Conservation (phyloP, 2,113 vertebrate species). For the Peromyscus polionotus region DNA sequence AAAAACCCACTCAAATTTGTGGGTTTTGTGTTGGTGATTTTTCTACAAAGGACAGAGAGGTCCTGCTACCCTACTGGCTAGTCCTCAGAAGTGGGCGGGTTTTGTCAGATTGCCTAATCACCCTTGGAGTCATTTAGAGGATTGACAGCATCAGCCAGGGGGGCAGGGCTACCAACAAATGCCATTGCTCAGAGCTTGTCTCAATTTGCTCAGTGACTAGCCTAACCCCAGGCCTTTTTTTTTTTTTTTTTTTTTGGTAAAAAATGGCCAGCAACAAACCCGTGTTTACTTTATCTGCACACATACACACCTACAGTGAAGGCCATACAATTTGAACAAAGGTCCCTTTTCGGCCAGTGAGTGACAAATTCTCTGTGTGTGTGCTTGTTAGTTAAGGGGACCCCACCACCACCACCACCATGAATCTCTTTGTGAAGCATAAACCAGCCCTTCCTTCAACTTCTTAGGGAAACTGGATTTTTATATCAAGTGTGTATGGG, state of each 20-base stretch:
- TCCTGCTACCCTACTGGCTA: neutral
- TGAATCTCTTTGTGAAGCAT: constrained; percentile 62
- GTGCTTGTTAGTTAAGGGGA: constrained; percentile 53
- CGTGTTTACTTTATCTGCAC: neutral
- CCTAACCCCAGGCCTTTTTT: fast-evolving
- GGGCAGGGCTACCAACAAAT: neutral
- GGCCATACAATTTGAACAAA: neutral
- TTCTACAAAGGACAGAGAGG: constrained; percentile 20
- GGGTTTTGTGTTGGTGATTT: neutral
- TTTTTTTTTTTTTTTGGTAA: neutral
- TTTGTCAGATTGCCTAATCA: neutral
- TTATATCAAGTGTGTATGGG: neutral
- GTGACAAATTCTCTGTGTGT: neutral
- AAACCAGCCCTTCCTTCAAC: constrained; percentile 27
- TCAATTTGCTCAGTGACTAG: neutral
- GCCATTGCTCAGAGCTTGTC: neutral
- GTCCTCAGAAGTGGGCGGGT: neutral
- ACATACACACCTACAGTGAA: neutral
- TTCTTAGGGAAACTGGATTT: constrained; percentile 49
- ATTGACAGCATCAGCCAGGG: neutral
- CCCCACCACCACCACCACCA: neutral
- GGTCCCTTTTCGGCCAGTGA: neutral
- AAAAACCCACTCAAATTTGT: neutral
- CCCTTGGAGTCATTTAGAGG: neutral
- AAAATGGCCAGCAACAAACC: neutral